phyloP scores from a whole-genome alignment of 23 tunicate species.

The Trididemnum miniatum region DNA sequence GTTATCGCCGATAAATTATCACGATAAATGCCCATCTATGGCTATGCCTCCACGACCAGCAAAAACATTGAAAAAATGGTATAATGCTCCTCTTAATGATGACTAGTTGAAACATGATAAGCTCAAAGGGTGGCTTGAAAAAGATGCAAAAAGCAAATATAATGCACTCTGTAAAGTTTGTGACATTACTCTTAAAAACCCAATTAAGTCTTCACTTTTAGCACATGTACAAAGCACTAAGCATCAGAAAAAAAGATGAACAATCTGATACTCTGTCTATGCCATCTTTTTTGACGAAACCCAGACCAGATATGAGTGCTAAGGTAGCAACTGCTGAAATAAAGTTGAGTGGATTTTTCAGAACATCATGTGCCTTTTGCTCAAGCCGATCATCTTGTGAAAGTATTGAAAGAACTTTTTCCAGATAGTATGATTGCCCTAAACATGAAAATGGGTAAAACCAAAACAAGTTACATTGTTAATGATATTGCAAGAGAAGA shows the following conservation, averaged over 20 bases:
- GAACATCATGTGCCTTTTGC: background rate
- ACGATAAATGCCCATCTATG: no score
- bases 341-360: background rate
- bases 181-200: background rate
- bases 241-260: background rate
- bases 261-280: background rate
- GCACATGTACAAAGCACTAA: background rate
- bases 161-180: background rate
- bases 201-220: background rate
- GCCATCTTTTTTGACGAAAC: background rate
- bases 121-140: background rate
- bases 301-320: background rate
- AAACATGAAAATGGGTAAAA: background rate
- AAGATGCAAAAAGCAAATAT: background rate
- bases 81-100: background rate
- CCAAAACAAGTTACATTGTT: background rate
- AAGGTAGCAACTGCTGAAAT: background rate
- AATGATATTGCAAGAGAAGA: background rate
- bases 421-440: background rate
- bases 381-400: background rate
- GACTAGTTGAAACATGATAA: background rate
- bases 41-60: background rate
- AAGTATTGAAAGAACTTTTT: background rate
- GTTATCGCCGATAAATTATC: no score
- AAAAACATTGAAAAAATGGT: background rate